Base-by-base conservation (phyloP, 2,888 invertebrate genomes). In the Ischnus inquisitorius region DNA sequence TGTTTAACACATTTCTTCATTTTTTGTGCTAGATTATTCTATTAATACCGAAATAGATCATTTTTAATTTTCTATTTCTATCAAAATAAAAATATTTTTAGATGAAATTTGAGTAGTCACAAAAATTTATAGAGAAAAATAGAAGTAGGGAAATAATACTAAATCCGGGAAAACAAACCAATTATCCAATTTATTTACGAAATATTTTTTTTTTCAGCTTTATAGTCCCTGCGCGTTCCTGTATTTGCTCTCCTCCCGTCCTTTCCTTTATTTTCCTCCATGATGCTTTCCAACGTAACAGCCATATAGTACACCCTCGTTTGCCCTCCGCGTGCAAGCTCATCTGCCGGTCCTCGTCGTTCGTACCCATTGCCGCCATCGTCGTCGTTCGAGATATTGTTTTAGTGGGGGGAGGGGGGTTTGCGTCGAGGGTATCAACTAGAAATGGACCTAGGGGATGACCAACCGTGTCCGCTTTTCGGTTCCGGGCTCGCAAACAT, bases 371-470 rank as follows among this genome's bases (percentile, higher is more conserved):
- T 12, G 64, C 62, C 43, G 67, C 64, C 68, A 77, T 60, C 77
- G 46, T 78, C 46, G 76, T 64, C 75, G 67, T 81, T 72, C 69
- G 68, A 79, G 71, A 79, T 83, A 86, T 85, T 87, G 86, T 78
- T 84, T 84, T 74, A 74, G 80, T 71, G 77, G 10, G 68, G 71
- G 22, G 25, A 12, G 65, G 80, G 78, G 78, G 14, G 72, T 68
- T 25, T 22, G 57, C 77, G 74, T 79, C 79, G 68, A 68, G 77
- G 60, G 64, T 64, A 83, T 79, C 79, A 75, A 65, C 74, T 64
- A 72, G 69, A 81, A 81, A 84, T 81, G 80, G 60, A 84, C 71
- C 68, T 76, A 34, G 79, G 82, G 79, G 80, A 80, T 77, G 80
- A 80, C 76, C 75, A 54, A 34, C 41, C 77, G 77, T 46, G 60